Evolutionary conservation across 2,113 vertebrate species (phyloP).

Genomic region (Panthera tigris): DNA sequence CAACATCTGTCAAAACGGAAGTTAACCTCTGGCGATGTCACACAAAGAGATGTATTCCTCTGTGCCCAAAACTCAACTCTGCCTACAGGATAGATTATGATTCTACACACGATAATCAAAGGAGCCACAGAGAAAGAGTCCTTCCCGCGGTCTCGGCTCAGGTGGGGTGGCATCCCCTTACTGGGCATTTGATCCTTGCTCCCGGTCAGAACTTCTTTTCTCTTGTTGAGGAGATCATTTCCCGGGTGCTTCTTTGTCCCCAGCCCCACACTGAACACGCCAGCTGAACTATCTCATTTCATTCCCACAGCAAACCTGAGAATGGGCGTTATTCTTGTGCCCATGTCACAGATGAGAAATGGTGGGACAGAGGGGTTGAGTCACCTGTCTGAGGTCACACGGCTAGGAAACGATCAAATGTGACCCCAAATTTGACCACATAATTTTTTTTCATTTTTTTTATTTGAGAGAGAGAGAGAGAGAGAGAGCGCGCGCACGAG

Average conservation of each 20-base stretch:
- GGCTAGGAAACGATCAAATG: neutral
- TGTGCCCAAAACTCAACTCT: neutral
- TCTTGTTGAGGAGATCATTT: neutral
- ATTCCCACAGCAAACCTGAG: neutral
- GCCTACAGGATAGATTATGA: neutral
- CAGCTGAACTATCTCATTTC: rapidly evolving
- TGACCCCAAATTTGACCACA: neutral
- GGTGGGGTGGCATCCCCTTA: too few relatives aligned
- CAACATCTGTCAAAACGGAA: neutral
- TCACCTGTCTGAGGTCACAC: neutral
- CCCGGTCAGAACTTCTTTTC: neutral
- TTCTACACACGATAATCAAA: neutral
- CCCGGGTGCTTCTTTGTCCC: neutral
- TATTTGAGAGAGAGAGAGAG: too few relatives aligned
- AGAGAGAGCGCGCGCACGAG: too few relatives aligned
- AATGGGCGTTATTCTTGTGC: too few relatives aligned
- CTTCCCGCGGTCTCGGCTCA: rapidly evolving
- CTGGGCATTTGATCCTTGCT: too few relatives aligned
- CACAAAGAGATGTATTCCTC: neutral
- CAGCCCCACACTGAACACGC: neutral
- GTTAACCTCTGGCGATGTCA: neutral
- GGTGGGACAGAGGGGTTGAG: neutral
- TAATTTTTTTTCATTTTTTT: neutral
- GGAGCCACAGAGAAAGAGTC: neutral
- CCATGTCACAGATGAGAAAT: neutral